Percentiles rank a stretch among this genome's conserved stretches.
These are phyloP conservation scores for Rhagonycha lutea DNA, from an alignment of 2,888 invertebrate genomes.

Conservation along the genomic window DNA sequence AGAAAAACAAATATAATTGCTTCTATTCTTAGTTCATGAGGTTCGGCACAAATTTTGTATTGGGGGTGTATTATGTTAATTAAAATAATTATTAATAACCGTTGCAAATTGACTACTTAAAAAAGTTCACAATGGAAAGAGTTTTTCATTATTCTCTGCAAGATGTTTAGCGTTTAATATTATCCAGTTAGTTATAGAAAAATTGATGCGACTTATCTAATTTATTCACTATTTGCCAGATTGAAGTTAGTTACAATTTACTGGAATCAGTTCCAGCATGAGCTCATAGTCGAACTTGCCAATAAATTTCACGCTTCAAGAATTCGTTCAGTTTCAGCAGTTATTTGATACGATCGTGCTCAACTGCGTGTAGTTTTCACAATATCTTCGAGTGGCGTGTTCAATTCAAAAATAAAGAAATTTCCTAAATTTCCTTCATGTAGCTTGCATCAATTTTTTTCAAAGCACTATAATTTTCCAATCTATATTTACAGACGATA, in stretches of 20 bases:
- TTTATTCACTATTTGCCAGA: conserved; percentile 37
- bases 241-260: conserved; percentile 47
- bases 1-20: background rate
- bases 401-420: conserved; percentile 27
- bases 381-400: conserved; percentile 25
- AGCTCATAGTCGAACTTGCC: conserved; percentile 40
- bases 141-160: background rate
- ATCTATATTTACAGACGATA: conserved; percentile 16
- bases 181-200: conserved; percentile 19
- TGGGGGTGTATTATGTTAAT: background rate
- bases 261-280: conserved; percentile 45
- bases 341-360: conserved; percentile 32
- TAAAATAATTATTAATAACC: background rate
- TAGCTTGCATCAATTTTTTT: conserved; percentile 20
- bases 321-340: conserved; percentile 36
- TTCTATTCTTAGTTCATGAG: background rate
- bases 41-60: background rate
- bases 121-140: background rate
- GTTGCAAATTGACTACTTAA: background rate
- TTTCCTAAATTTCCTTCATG: conserved; percentile 25
- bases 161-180: background rate
- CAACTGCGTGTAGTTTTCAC: conserved; percentile 29
- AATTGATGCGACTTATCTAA: conserved; percentile 25
- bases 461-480: conserved; percentile 16
- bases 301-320: conserved; percentile 41